Percentiles rank a stretch among this genome's conserved stretches.
Evolutionary conservation across 2,888 invertebrate species (phyloP).

Genomic region (Stenichneumon culpator): DNA sequence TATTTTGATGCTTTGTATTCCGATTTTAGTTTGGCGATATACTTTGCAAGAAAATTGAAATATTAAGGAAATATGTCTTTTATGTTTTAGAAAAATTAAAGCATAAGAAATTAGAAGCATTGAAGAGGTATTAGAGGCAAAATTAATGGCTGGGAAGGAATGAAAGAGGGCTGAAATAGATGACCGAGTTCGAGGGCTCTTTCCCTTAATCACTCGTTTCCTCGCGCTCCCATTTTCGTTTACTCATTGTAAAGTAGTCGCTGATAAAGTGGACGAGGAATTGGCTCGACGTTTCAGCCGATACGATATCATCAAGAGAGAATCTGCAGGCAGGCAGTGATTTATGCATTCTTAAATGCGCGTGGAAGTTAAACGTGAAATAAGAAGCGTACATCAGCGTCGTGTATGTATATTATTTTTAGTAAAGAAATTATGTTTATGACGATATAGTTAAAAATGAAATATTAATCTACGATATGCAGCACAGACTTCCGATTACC

Average conservation of each 20-base stretch:
- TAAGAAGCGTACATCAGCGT: slow-evolving; percentile 59
- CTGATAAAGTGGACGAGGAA: slow-evolving; percentile 57
- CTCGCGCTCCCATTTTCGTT: slow-evolving; percentile 6
- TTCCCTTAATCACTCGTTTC: slow-evolving; percentile 36
- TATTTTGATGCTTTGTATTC: neutral
- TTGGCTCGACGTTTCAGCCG: slow-evolving; percentile 55
- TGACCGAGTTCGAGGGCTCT: slow-evolving; percentile 11
- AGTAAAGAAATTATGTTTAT: slow-evolving; percentile 32
- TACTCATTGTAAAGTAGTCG: slow-evolving; percentile 38
- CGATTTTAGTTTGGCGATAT: neutral
- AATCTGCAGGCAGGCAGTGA: slow-evolving; percentile 63
- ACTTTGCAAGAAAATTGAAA: neutral
- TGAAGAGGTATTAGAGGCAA: neutral
- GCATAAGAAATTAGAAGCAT: neutral
- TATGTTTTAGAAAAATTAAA: neutral
- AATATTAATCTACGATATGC: slow-evolving; percentile 53
- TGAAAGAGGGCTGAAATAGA: slow-evolving; percentile 11
- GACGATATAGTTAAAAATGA: slow-evolving; percentile 8
- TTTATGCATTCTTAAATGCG: slow-evolving; percentile 63
- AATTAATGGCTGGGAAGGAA: neutral
- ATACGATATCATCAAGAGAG: slow-evolving; percentile 54
- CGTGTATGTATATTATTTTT: slow-evolving; percentile 22
- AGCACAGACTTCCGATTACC: slow-evolving; percentile 48
- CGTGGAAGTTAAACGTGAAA: slow-evolving; percentile 44
- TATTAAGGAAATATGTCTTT: neutral